Evolutionary conservation across 2,797 vertebrate genomes (phyloP).

Genomic region (Gephyroberyx darwinii): DNA sequence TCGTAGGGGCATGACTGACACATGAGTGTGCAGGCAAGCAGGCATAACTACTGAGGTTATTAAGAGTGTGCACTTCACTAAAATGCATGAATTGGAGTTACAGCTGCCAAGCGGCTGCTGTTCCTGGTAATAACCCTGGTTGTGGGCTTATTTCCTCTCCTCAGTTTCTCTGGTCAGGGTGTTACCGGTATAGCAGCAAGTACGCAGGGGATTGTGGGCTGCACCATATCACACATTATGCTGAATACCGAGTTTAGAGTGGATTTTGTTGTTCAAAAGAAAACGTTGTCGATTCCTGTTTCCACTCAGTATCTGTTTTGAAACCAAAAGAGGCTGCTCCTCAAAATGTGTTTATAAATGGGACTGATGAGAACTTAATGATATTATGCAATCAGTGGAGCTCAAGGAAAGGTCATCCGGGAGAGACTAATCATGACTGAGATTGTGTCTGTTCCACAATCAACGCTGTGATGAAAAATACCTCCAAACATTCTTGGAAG

Average conservation of each 20-base stretch:
- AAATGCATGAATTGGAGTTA: conserved; percentile 21
- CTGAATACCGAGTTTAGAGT: conserved; percentile 1
- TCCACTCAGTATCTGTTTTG: neutral
- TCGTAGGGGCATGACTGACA: conserved; percentile 42
- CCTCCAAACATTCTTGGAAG: conserved; percentile 25
- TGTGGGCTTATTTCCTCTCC: conserved; percentile 19
- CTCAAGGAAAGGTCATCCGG: conserved; percentile 8
- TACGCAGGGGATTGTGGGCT: no score
- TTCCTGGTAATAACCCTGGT: conserved; percentile 4
- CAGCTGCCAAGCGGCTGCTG: neutral
- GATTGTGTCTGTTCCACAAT: neutral
- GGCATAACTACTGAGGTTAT: neutral
- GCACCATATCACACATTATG: neutral
- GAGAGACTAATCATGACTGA: neutral
- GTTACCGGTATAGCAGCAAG: neutral
- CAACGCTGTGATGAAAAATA: conserved; percentile 6
- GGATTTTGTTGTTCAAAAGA: neutral
- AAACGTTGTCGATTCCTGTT: neutral
- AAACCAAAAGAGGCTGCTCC: neutral
- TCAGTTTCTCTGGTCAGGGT: neutral
- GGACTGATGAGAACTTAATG: neutral
- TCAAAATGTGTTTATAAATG: neutral
- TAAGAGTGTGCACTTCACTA: neutral
- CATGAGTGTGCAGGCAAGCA: conserved; percentile 18
- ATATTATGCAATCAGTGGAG: conserved; percentile 6